A percentile compares a stretch with the other conserved stretches of the same genome.
Evolutionary conservation across 2,797 vertebrate species (phyloP).

Genomic region (Cirrhinus molitorella): DNA sequence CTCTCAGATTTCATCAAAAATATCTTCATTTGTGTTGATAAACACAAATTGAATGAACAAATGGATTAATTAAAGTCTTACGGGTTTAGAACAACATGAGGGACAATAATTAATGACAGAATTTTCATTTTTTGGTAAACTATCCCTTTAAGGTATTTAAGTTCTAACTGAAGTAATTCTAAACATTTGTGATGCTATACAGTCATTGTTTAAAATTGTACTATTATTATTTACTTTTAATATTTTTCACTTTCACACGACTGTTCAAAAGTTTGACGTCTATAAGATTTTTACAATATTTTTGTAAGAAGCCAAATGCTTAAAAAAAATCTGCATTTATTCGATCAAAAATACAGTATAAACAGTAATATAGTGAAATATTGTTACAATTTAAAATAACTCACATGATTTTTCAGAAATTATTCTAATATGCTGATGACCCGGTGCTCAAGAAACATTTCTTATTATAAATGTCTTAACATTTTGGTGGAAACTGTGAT

Average conservation of each 20-base stretch:
- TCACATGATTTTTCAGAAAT: background rate
- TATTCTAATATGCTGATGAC: background rate
- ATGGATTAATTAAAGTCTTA: no score
- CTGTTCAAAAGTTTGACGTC: background rate
- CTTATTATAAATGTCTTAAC: background rate
- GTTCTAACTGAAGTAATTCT: background rate
- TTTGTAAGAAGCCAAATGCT: background rate
- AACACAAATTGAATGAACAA: no score
- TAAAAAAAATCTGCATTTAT: background rate
- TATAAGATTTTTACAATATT: background rate
- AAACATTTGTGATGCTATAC: background rate
- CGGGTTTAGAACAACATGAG: no score
- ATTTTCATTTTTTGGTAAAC: no score
- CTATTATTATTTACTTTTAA: background rate
- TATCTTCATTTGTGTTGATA: no score
- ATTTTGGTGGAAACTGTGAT: background rate
- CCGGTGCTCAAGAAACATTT: background rate
- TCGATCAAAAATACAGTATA: background rate
- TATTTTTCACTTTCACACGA: background rate
- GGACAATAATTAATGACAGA: no score
- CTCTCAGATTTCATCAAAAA: no score
- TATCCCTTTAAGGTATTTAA: background rate
- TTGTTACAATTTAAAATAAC: background rate
- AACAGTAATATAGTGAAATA: background rate
- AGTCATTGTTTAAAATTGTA: background rate